A percentile compares a stretch with the other conserved stretches of the same genome.
Evolutionary conservation across 92 coral and sea anemone genomes (phyloP).

Genomic region (Phenganax marumi): DNA sequence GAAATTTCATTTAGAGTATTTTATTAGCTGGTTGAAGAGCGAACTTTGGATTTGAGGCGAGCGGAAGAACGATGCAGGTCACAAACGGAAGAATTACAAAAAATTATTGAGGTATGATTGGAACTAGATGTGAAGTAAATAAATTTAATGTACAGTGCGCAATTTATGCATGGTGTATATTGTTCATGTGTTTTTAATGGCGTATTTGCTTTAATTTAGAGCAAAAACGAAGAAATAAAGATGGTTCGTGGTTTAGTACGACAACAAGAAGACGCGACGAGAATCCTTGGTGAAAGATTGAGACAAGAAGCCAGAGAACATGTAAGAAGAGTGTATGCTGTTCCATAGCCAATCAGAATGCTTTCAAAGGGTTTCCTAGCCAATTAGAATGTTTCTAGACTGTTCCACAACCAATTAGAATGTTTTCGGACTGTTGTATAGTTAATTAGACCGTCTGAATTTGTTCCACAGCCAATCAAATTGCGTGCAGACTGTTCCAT

Average conservation of each 20-base stretch:
- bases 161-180: neutral
- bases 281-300: conserved; percentile 85
- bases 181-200: neutral
- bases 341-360: too few species aligned
- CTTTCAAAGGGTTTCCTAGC: too few species aligned
- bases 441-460: too few species aligned
- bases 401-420: too few species aligned
- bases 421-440: too few species aligned
- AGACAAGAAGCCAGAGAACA: conserved; percentile 97
- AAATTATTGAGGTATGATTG: conserved; percentile 72
- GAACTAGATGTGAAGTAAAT: neutral
- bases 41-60: conserved; percentile 68
- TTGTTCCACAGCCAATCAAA: too few species aligned
- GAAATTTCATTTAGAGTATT: neutral
- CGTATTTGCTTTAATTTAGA: conserved; percentile 43
- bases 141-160: too few species aligned
- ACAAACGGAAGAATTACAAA: conserved; percentile 70
- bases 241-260: conserved; percentile 84
- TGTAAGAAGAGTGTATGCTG: conserved; percentile 48
- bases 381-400: too few species aligned
- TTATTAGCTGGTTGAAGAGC: conserved; percentile 75
- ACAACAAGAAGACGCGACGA: conserved; percentile 95
- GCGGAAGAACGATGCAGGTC: conserved; percentile 66
- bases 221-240: conserved; percentile 79
- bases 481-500: too few species aligned